Evolutionary conservation across 1,140 invertebrate species (phyloP).

Genomic region (Uloborus diversus): DNA sequence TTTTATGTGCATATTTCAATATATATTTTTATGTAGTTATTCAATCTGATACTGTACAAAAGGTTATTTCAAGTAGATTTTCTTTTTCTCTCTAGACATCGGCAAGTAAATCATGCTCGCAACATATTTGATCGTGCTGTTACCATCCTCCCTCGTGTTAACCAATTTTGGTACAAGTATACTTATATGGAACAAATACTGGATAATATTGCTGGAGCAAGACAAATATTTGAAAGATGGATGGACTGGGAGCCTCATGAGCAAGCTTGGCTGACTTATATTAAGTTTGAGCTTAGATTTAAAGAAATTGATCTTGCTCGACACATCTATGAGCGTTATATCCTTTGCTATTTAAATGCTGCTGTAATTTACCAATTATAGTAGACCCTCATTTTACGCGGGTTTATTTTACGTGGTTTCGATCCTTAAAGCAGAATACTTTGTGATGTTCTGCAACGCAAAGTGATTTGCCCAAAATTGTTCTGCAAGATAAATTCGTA

Average conservation of each 20-base stretch:
- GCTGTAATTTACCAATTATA: no score
- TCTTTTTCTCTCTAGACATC: no score
- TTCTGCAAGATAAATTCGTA: no score
- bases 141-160: constrained; percentile 93
- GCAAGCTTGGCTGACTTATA: constrained; percentile 99
- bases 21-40: no score
- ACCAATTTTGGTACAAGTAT: constrained; percentile 99
- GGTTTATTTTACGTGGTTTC: no score
- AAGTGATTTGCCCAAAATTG: no score
- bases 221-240: constrained; percentile 98
- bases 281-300: constrained; percentile 98
- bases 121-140: constrained; percentile 99
- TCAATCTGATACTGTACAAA: no score
- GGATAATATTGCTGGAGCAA: constrained; percentile 66
- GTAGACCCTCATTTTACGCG: no score
- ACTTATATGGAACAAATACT: constrained; percentile 99
- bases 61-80: no score
- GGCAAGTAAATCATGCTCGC: constrained; percentile 93
- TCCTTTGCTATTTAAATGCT: constrained; percentile 66
- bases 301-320: constrained; percentile 96
- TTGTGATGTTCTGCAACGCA: no score
- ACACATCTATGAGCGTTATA: constrained; percentile 89
- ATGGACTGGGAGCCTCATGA: constrained; percentile 99
- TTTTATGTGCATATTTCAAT: no score
- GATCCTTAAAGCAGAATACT: no score